Evolutionary conservation across 2,113 vertebrate genomes (phyloP).

Genomic region (Mobula hypostoma): DNA sequence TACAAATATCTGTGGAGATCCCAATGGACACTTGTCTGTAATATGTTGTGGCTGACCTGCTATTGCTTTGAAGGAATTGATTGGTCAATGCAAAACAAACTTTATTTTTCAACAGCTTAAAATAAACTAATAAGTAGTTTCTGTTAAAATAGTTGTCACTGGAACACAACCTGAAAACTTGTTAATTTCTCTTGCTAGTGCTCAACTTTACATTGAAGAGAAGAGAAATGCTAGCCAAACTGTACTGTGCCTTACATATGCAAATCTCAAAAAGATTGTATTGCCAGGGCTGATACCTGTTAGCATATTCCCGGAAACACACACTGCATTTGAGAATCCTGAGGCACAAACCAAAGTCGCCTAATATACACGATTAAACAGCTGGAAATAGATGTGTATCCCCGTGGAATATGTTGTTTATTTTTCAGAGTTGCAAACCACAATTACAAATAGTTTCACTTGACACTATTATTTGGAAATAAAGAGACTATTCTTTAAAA

Average conservation of each 20-base stretch:
- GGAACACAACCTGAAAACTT: not conserved
- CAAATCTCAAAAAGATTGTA: not conserved
- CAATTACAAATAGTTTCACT: not conserved
- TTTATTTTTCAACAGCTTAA: not conserved
- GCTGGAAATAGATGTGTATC: not conserved
- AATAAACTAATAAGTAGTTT: not conserved
- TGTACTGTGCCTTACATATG: not conserved
- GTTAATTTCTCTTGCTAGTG: not conserved
- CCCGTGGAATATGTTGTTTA: not conserved
- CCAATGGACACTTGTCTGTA: not conserved
- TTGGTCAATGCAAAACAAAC: not conserved
- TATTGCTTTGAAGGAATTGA: not conserved
- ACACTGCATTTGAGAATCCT: not conserved
- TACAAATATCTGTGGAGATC: too few species aligned
- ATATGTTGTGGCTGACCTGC: not conserved
- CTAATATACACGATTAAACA: not conserved
- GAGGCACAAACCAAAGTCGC: not conserved
- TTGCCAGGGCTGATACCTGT: not conserved
- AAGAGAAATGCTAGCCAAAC: not conserved
- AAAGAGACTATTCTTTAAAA: not conserved
- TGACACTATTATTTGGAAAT: not conserved
- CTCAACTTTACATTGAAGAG: not conserved
- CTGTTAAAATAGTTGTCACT: not conserved
- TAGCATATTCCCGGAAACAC: not conserved
- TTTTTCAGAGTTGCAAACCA: not conserved